phyloP scores from a whole-genome alignment of 2,113 vertebrate genomes.

The Fukomys damarensis region DNA sequence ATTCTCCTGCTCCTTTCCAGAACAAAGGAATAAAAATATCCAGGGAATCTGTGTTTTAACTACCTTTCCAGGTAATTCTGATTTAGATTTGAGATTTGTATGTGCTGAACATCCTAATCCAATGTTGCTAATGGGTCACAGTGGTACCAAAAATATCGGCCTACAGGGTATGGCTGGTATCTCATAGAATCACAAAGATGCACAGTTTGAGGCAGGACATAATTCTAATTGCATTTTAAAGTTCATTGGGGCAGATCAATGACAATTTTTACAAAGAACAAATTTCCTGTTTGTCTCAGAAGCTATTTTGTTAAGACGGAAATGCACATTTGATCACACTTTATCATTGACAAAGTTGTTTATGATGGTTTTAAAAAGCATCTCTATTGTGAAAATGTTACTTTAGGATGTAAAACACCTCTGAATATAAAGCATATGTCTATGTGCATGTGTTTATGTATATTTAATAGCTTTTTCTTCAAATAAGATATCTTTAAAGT shows the following conservation, averaged over 20 bases:
- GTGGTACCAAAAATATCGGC: background rate
- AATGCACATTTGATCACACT: constrained; percentile 19
- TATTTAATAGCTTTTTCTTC: constrained; percentile 22
- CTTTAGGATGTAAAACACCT: background rate
- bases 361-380: background rate
- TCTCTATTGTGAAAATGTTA: background rate
- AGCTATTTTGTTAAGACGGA: constrained; percentile 11
- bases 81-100: background rate
- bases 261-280: background rate
- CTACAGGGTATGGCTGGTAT: background rate
- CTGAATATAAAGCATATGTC: background rate
- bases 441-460: background rate
- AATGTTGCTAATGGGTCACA: background rate
- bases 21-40: background rate
- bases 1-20: background rate
- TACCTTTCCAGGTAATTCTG: background rate
- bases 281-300: constrained; percentile 17
- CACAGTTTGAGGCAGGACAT: background rate
- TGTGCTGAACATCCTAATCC: background rate
- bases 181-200: background rate
- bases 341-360: background rate
- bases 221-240: constrained; percentile 5
- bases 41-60: background rate
- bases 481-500: background rate
- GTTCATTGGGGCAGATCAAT: background rate